These are phyloP conservation scores for Elgaria multicarinata DNA, from an alignment of 2,113 vertebrate species.

Conservation along the genomic window DNA sequence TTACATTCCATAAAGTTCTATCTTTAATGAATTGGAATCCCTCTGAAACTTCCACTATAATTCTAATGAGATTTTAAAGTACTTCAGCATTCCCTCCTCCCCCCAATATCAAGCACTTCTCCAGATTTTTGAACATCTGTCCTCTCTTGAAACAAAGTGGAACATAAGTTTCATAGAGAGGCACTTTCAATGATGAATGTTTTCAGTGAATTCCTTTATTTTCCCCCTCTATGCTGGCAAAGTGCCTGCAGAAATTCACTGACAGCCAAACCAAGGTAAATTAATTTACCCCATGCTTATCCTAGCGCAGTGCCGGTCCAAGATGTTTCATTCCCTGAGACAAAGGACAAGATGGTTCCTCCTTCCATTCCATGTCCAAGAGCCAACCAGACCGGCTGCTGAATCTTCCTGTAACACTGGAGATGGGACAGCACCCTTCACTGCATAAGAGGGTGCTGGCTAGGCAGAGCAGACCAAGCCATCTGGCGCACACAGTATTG, in stretches of 20 bases:
- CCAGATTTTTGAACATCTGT: slow-evolving; percentile 7
- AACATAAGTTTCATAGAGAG: slow-evolving; percentile 8
- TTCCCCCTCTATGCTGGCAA: background rate
- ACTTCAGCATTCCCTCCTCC: background rate
- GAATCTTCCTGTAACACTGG: too few relatives aligned
- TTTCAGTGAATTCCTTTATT: background rate
- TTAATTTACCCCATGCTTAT: background rate
- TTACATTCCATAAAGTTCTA: background rate
- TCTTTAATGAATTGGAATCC: background rate
- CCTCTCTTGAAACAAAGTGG: slow-evolving; percentile 19
- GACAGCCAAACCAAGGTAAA: background rate
- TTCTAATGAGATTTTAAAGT: background rate
- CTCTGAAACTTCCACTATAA: background rate
- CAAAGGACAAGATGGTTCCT: too few relatives aligned
- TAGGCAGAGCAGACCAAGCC: too few relatives aligned
- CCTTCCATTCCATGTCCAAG: too few relatives aligned
- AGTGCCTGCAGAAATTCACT: background rate
- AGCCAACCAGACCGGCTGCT: too few relatives aligned
- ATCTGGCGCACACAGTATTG: too few relatives aligned
- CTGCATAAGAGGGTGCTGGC: too few relatives aligned
- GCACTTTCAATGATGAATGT: slow-evolving; percentile 6
- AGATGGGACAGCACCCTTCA: too few relatives aligned
- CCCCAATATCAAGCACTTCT: background rate
- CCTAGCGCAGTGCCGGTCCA: too few relatives aligned
- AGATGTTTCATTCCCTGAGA: too few relatives aligned